Percentiles rank a stretch among this genome's conserved stretches.
These are phyloP conservation scores for Rhea americana DNA, from an alignment of 2,113 vertebrate genomes.

Conservation along the genomic window DNA sequence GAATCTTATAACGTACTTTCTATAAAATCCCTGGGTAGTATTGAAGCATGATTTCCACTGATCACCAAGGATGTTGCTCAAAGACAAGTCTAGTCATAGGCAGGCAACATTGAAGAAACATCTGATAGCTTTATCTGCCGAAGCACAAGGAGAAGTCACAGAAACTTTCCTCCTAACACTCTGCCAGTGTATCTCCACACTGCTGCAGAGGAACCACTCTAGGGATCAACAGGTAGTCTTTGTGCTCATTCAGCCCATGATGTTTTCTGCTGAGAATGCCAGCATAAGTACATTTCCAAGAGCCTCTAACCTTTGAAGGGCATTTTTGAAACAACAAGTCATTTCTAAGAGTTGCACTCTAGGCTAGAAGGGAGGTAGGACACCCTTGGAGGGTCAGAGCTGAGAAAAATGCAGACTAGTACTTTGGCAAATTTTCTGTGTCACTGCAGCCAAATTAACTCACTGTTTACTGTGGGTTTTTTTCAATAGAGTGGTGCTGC, in stretches of 20 bases:
- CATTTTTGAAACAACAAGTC: constrained; percentile 22
- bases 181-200: background rate
- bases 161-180: background rate
- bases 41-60: background rate
- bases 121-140: background rate
- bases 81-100: background rate
- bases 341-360: constrained; percentile 32
- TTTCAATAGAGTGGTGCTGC: background rate
- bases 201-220: background rate
- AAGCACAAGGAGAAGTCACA: background rate
- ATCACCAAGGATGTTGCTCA: background rate
- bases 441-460: constrained; percentile 38
- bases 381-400: constrained; percentile 27
- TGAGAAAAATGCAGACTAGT: constrained; percentile 29
- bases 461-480: background rate
- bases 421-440: constrained; percentile 51
- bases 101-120: background rate
- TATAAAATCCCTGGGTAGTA: background rate
- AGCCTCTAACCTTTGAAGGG: background rate
- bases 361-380: constrained; percentile 17
- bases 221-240: constrained; percentile 16
- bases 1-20: background rate
- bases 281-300: constrained; percentile 8
- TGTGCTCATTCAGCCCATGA: background rate
- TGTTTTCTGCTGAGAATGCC: background rate